These are phyloP conservation scores for Acronicta leporina DNA, from an alignment of 2,888 invertebrate genomes.

Conservation along the genomic window DNA sequence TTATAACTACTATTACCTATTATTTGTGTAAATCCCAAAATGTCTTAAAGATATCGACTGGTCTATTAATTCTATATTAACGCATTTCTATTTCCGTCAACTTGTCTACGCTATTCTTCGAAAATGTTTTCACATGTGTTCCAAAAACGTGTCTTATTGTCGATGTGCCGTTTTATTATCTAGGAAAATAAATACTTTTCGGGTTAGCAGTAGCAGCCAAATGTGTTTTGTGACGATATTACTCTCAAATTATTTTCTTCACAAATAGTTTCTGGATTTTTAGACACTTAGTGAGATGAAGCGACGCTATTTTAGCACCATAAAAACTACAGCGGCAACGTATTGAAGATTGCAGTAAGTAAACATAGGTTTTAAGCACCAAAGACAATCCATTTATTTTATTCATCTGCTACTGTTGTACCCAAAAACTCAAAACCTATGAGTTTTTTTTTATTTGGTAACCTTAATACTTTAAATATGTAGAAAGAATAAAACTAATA, in stretches of 20 bases:
- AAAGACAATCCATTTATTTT: constrained; percentile 5
- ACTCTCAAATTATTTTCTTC: not conserved
- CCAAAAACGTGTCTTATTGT: constrained; percentile 46
- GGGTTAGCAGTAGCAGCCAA: constrained; percentile 19
- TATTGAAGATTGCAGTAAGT: constrained; percentile 21
- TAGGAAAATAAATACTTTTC: constrained; percentile 44
- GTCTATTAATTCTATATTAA: constrained; percentile 42
- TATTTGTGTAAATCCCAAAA: constrained; percentile 42
- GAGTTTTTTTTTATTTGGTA: constrained; percentile 52
- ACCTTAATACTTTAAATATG: constrained; percentile 48
- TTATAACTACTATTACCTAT: not conserved
- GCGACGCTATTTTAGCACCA: constrained; percentile 38
- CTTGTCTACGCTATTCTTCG: constrained; percentile 24
- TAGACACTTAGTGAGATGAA: constrained; percentile 6
- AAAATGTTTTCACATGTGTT: constrained; percentile 26
- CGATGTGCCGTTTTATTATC: constrained; percentile 44
- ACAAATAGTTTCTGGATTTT: constrained; percentile 4
- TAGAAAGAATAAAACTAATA: constrained; percentile 37
- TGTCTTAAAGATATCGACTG: constrained; percentile 25
- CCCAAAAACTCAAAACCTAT: constrained; percentile 25
- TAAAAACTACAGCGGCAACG: constrained; percentile 30
- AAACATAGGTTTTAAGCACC: constrained; percentile 14
- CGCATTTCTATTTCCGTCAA: constrained; percentile 39
- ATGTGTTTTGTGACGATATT: constrained; percentile 7
- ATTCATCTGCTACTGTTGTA: constrained; percentile 3